Conservation (phyloP, 2,797 vertebrate species). For the Centropyge bicolor region DNA sequence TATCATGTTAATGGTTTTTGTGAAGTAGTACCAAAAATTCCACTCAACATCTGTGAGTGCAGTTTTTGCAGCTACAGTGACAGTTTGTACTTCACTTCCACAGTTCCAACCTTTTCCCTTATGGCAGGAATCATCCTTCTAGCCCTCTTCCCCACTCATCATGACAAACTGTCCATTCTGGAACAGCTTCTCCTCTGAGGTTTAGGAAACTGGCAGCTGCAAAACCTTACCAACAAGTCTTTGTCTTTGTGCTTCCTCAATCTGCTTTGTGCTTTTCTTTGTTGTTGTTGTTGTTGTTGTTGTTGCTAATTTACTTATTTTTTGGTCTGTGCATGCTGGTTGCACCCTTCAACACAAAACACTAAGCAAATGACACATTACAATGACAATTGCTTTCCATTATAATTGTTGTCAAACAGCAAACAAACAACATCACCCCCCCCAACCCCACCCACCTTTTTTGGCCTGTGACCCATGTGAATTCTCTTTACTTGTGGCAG, state of each 20-base stretch:
- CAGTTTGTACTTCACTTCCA: not conserved
- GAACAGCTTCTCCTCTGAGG: slow-evolving; percentile 10
- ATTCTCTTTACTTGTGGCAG: too few relatives aligned
- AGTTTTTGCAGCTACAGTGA: not conserved
- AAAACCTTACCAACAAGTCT: not conserved
- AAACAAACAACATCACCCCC: too few relatives aligned
- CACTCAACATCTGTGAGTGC: not conserved
- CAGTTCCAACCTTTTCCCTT: not conserved
- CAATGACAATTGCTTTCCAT: too few relatives aligned
- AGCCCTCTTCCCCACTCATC: not conserved
- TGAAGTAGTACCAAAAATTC: too few relatives aligned
- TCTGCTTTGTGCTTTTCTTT: not conserved
- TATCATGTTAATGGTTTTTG: not conserved
- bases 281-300: not conserved
- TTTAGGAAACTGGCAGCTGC: slow-evolving; percentile 1
- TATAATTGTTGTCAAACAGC: too few relatives aligned
- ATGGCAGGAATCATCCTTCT: slow-evolving; percentile 5
- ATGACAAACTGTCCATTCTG: not conserved
- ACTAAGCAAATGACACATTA: too few relatives aligned
- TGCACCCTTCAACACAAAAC: not conserved
- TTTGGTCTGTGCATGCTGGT: not conserved
- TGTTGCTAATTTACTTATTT: not conserved
- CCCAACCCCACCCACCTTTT: too few relatives aligned
- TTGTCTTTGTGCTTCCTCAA: too few relatives aligned
- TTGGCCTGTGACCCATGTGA: too few relatives aligned